Evolutionary conservation across 2,888 invertebrate species (phyloP), one percentile per base, ranked within the genome.

Genomic region (Atethmia centrago): DNA sequence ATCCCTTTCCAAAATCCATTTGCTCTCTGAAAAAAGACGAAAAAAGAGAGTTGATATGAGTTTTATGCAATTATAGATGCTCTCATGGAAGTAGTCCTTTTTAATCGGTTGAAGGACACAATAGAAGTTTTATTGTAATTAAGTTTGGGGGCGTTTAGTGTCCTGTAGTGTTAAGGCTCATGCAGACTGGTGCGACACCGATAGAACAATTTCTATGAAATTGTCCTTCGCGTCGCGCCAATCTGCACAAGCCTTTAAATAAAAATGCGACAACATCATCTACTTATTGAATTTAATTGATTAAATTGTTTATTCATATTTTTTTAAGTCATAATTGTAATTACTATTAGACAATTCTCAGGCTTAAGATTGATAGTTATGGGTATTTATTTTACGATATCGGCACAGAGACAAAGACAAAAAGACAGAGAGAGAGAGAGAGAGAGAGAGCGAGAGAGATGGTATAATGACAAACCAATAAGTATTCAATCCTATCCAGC

Each of bases 11-110:
- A 70, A 31, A 36, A n/a, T 47, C 63, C 63, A 82, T 47, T 67
- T 82, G 45, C 14, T 67, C 0, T 14, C 78, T 82, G 63, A 25
- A 78, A 81, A 36, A 12, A 59, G 31, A 42, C n/a, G 3, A 19
- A 25, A 28, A 61, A 12, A 9, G 0, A 40, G 10, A 28, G 31
- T 21, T 51, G 10, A 25, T 1, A 45, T 42, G 42, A 65, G 12
- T 9, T 21, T 21, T 8, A 12, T 10, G 5, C n/a, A 31, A 28
- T 45, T 40, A 10, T 5, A 0, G 1, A 42, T 7, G 19, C 2
- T 14, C 0, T 36, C 12, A 9, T 36, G 9, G 5, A 51, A 51
- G 4, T 10, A n/a, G 16, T 64, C 28, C 0, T n/a, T 16, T 25
- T 14, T 3, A 36, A 36, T 36, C 36, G 36, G 36, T 36, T 36